Percentiles rank a stretch among this genome's conserved stretches.
These are phyloP conservation scores for Acanthaster planci DNA, from an alignment of 35 echinoderm and acorn worm genomes.

Conservation along the genomic window DNA sequence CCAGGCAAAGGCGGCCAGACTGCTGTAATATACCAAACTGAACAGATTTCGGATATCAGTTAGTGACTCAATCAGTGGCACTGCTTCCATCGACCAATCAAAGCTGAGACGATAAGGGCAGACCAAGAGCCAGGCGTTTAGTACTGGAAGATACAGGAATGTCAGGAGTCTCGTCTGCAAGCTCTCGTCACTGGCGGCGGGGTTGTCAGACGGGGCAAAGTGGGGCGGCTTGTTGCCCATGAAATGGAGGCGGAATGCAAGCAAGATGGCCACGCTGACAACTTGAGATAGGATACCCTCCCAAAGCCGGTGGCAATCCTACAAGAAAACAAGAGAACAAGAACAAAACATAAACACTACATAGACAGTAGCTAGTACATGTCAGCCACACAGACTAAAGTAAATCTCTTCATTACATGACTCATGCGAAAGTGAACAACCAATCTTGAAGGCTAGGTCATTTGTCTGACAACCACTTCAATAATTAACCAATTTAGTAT, in stretches of 20 bases:
- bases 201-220: slow-evolving; percentile 94
- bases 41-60: slow-evolving; percentile 68
- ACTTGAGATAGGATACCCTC: slow-evolving; percentile 56
- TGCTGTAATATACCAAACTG: slow-evolving; percentile 52
- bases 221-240: slow-evolving; percentile 71
- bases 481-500: no score
- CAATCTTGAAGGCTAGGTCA: no score
- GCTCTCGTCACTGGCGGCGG: slow-evolving; percentile 74
- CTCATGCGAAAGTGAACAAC: no score
- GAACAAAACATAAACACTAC: background rate
- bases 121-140: slow-evolving; percentile 87
- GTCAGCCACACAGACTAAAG: no score
- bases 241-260: slow-evolving; percentile 67
- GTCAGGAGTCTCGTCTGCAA: slow-evolving; percentile 87
- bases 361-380: no score
- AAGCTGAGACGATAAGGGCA: slow-evolving; percentile 85
- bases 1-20: background rate
- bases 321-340: slow-evolving; percentile 42
- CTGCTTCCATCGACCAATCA: slow-evolving; percentile 99
- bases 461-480: no score
- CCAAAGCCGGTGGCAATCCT: slow-evolving; percentile 43
- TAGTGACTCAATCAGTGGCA: slow-evolving; percentile 72
- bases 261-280: slow-evolving; percentile 41
- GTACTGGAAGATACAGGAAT: slow-evolving; percentile 74
- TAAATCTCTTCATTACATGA: no score